phyloP scores from a whole-genome alignment of 1,140 invertebrate species.

The Cyphomyrmex costatus region DNA sequence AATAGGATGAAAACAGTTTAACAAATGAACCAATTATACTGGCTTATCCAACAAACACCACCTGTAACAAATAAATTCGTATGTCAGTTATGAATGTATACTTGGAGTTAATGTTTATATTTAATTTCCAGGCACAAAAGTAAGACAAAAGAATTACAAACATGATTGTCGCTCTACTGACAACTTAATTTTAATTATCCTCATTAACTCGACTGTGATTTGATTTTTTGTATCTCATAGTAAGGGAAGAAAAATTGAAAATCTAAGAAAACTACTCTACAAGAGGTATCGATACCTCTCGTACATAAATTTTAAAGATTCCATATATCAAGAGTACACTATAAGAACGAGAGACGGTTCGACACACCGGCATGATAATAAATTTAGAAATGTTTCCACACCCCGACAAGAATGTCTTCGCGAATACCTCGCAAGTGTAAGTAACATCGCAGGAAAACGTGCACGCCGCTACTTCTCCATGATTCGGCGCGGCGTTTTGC shows the following conservation, averaged over 20 bases:
- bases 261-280: neutral
- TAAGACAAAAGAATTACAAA: neutral
- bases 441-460: conserved; percentile 7
- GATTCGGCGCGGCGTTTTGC: neutral
- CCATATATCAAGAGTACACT: neutral
- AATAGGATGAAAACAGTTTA: neutral
- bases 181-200: neutral
- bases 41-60: neutral
- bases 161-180: neutral
- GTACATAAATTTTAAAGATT: neutral
- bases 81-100: neutral
- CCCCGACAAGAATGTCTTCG: neutral
- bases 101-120: neutral
- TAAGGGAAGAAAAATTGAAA: neutral
- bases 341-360: neutral
- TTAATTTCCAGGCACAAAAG: neutral
- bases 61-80: conserved; percentile 2
- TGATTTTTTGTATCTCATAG: neutral
- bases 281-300: too few species aligned
- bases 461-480: neutral
- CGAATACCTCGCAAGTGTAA: neutral
- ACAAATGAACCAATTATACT: neutral
- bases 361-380: neutral
- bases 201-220: neutral
- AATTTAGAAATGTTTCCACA: neutral